Base-by-base conservation (phyloP, 2,113 vertebrate species). In the Isichthys henryi region DNA sequence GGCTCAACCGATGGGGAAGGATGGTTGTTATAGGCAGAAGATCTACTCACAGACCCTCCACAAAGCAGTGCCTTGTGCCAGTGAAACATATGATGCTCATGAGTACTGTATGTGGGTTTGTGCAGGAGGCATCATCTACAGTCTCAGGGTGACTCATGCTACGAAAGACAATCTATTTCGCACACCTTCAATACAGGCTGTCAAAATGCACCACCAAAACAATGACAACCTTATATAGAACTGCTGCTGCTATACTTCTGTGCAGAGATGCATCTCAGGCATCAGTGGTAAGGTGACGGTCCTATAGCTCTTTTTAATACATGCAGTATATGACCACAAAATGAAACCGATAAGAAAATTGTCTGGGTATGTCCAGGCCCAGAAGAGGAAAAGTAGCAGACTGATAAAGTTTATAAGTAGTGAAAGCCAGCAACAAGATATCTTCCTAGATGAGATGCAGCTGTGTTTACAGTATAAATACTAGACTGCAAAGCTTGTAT, bases 81-180 rank as follows among this genome's bases (percentile, higher is more conserved):
- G 74, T 2, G 35, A 0, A 17, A 21, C 19, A 9, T 2, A 10
- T 3, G 21, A 27, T 27, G 43, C 45, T 48, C 19, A 19, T n/a
- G 82, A 45, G 43, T 23, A 23, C 6, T 0, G 19, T 21, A 9
- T 39, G 45, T 85, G 82, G 3, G 45, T 85, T 85, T 27, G 45
- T 11, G 82, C 45, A n/a, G 45, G 88, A 84, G 77, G 91, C 86
- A 56, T 89, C 39, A 90, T 83, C 62, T 89, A 88, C 88, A 89
- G 43, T 88, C 74, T 31, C 11, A 89, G 53, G 77, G 89, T 91
- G 66, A 93, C 77, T 93, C 92, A 88, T 31, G 46, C 66, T 82
- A 66, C 80, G 90, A 31, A 53, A 91, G 10, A 74, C 46, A 15
- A n/a, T 77, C 66, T 84, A 70, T 87, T 43, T 43, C 2, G 58